These are phyloP conservation scores for Chloebia gouldiae DNA, from an alignment of 2,113 vertebrate species.

Conservation along the genomic window DNA sequence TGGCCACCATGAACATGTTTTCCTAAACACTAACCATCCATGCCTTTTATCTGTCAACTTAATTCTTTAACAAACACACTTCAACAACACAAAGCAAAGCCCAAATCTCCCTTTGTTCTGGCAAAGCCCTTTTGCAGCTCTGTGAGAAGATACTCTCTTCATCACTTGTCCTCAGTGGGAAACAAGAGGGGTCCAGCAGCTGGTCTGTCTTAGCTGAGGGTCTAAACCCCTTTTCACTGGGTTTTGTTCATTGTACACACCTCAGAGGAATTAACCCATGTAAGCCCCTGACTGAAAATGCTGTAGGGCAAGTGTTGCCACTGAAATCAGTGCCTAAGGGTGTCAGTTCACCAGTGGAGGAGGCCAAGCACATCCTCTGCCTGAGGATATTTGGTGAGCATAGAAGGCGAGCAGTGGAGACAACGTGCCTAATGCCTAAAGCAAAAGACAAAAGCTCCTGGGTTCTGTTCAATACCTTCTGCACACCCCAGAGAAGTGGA, in stretches of 20 bases:
- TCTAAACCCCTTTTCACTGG: neutral
- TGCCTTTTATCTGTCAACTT: neutral
- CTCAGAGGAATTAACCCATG: neutral
- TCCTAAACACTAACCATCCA: neutral
- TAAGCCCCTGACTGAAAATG: neutral
- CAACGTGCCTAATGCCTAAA: neutral
- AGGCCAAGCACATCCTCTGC: neutral
- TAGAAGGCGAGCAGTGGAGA: neutral
- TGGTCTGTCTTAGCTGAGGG: neutral
- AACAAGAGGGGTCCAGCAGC: neutral
- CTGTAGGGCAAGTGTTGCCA: neutral
- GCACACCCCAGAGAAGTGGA: neutral
- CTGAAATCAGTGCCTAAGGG: neutral
- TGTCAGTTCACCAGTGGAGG: neutral
- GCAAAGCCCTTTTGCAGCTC: neutral
- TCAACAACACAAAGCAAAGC: neutral
- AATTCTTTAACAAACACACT: neutral
- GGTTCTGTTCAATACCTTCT: neutral
- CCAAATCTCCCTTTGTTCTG: neutral
- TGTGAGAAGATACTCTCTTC: neutral
- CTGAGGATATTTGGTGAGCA: fast-evolving
- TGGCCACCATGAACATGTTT: neutral
- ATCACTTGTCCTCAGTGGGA: neutral
- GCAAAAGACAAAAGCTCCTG: neutral
- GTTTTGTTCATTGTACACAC: neutral